Base-by-base conservation (phyloP, 2,888 invertebrate species). In the Sarcophaga carnaria region DNA sequence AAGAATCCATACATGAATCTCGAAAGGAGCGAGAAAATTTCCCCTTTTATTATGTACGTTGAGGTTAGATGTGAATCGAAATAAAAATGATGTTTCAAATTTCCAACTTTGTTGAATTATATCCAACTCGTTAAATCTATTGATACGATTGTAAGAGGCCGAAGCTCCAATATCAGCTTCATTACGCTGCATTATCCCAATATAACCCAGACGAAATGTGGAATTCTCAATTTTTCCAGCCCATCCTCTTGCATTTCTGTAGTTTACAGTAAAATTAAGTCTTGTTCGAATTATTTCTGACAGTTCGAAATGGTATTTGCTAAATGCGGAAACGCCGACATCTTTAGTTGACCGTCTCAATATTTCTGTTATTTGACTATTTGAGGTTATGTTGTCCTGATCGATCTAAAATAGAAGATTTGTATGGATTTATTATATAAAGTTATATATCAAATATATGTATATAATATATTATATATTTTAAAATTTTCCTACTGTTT, bases 121-220 rank as follows among this genome's bases (percentile, higher is more conserved):
- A 87, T 93, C 93, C 69, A 93, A 92, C 67, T 92, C 92, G 1
- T 91, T 90, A 81, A 92, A 91, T 6, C 93, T 90, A 89, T 92
- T 93, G 3, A 92, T 90, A 17, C 92, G 90, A 88, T 91, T 92
- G 17, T 93, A 92, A n/a, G 89, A 89, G 17, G 92, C 92, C 3
- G 93, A 91, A 4, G 92, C 92, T 1, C 91, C 92, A 87, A 93
- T 90, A 84, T 93, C 93, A 3, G 91, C 93, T 84, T 93, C 93
- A 83, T 93, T 92, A 11, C 93, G 90, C 85, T 88, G 89, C 25
- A 93, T 77, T 37, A 92, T 90, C 1, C 93, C 93, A 22, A 93
- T 77, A 11, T 92, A 86, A 0, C 93, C 93, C 22, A 93, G 85
- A 0, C 93, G 92, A 88, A 90, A 93, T 22, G 90, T 90, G 6